These are phyloP conservation scores for Tetanocera ferruginea DNA, from an alignment of 2,888 invertebrate species.

Conservation along the genomic window DNA sequence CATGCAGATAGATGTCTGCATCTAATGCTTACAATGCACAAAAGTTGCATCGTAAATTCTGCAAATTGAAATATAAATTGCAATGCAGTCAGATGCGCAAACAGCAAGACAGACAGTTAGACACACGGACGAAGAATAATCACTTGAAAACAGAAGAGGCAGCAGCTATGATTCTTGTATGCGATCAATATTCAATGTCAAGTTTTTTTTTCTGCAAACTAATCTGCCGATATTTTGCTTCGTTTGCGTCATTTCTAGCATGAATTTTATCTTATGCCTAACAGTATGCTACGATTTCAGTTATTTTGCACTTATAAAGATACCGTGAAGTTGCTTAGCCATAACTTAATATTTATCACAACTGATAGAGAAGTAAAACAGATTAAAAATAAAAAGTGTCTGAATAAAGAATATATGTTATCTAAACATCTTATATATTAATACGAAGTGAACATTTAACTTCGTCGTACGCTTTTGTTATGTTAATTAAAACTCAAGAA, in stretches of 20 bases:
- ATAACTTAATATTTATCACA: too few species aligned
- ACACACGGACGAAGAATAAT: conserved; percentile 5
- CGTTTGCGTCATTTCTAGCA: not conserved
- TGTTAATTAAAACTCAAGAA: too few species aligned
- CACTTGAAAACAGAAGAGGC: not conserved
- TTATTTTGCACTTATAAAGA: not conserved
- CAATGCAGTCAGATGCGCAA: not conserved
- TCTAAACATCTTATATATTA: too few species aligned
- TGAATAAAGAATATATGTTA: too few species aligned
- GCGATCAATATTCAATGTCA: not conserved
- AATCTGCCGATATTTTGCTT: not conserved
- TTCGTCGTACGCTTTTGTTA: too few species aligned
- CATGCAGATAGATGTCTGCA: conserved; percentile 12
- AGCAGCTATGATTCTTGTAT: not conserved
- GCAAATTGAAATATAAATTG: conserved; percentile 34
- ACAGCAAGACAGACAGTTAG: not conserved
- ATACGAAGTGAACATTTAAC: too few species aligned
- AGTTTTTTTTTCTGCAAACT: not conserved
- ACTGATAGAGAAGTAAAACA: too few species aligned
- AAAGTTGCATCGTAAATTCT: not conserved
- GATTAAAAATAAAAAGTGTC: too few species aligned
- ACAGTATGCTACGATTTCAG: not conserved
- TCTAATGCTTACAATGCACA: conserved; percentile 1
- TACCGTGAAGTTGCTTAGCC: not conserved
- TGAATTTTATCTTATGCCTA: not conserved